Conservation (phyloP, 2,888 invertebrate species). For the Neoscelio sp. region DNA sequence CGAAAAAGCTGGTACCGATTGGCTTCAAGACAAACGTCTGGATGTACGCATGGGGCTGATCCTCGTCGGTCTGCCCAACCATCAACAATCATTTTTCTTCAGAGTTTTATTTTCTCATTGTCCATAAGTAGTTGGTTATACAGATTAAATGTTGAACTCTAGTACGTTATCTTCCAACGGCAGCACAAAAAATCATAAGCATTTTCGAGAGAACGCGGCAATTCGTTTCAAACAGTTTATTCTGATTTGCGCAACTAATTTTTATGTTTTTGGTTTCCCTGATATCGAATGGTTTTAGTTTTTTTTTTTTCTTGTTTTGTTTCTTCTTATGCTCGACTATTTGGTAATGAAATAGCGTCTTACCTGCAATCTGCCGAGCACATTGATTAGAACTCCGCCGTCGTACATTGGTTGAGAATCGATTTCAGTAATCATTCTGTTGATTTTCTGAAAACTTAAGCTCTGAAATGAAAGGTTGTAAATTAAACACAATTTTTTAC, state of each 20-base stretch:
- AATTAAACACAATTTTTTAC: conserved; percentile 2
- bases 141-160: conserved; percentile 76
- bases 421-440: conserved; percentile 94
- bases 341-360: conserved; percentile 75
- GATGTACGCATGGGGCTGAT: conserved; percentile 96
- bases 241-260: neutral
- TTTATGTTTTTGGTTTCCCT: conserved; percentile 2
- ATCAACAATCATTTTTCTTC: conserved; percentile 81
- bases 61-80: conserved; percentile 94
- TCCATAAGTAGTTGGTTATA: conserved; percentile 74
- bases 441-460: conserved; percentile 96
- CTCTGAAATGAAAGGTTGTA: conserved; percentile 86
- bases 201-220: conserved; percentile 63
- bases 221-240: conserved; percentile 13
- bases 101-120: conserved; percentile 76
- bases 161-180: conserved; percentile 74
- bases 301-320: conserved; percentile 1
- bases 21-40: conserved; percentile 97
- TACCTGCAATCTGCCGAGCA: conserved; percentile 98
- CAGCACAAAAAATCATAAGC: conserved; percentile 75
- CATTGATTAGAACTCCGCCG: conserved; percentile 97
- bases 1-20: conserved; percentile 94
- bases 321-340: neutral
- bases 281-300: neutral
- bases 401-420: conserved; percentile 99